Conservation (phyloP, 2,113 vertebrate species). For the Tyrannus savana region DNA sequence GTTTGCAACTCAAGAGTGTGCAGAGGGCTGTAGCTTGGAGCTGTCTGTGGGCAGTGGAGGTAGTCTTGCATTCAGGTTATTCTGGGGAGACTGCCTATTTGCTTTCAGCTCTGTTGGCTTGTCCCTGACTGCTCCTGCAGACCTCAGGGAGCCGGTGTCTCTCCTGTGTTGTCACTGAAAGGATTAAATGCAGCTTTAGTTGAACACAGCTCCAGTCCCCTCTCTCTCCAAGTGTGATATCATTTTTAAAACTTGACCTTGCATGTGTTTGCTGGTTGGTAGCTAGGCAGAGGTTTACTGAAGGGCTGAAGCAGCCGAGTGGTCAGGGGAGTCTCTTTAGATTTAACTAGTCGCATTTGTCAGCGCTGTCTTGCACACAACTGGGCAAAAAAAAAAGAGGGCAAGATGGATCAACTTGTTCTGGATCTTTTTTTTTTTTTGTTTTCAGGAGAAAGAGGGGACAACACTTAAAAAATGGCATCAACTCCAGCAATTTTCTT, state of each 20-base stretch:
- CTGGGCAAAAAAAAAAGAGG: not conserved
- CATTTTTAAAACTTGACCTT: not conserved
- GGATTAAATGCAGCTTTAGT: not conserved
- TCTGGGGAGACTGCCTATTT: not conserved
- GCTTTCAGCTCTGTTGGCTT: not conserved
- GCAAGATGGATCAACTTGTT: not conserved
- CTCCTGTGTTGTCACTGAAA: rapidly evolving
- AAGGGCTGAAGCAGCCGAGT: not conserved
- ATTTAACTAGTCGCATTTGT: not conserved
- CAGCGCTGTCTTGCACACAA: not conserved
- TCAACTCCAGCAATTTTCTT: not conserved
- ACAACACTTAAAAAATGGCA: rapidly evolving
- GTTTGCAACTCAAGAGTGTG: not conserved
- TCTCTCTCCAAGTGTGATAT: not conserved
- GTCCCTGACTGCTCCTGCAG: not conserved
- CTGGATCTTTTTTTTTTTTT: not conserved
- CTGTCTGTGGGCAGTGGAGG: not conserved
- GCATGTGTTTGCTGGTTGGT: not conserved
- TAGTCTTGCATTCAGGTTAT: not conserved
- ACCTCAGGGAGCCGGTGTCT: not conserved
- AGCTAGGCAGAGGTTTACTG: not conserved
- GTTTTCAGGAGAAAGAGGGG: not conserved
- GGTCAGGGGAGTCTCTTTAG: not conserved
- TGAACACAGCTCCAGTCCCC: not conserved
- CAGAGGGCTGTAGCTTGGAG: not conserved